A percentile compares a stretch with the other conserved stretches of the same genome.
Conservation (phyloP, 2,113 vertebrate species). For the Tychaedon coryphoeus region DNA sequence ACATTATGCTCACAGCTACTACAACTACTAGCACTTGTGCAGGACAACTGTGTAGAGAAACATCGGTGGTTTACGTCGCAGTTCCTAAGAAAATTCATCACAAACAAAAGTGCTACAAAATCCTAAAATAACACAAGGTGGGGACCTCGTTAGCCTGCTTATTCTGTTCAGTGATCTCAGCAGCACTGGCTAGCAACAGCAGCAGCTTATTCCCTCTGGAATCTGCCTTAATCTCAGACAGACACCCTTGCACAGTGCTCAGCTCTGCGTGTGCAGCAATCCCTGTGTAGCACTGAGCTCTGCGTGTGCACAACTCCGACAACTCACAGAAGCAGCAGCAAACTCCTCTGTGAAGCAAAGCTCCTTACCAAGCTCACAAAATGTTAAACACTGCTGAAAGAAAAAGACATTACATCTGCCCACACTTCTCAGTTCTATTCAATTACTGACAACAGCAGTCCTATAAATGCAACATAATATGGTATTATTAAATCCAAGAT, state of each 20-base stretch:
- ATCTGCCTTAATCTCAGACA: background rate
- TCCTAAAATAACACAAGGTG: background rate
- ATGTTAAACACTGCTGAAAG: conserved; percentile 56
- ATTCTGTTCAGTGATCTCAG: background rate
- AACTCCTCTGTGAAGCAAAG: conserved; percentile 36
- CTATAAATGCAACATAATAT: conserved; percentile 6
- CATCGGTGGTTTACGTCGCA: background rate
- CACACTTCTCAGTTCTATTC: conserved; percentile 26
- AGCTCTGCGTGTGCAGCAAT: background rate
- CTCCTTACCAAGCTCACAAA: conserved; percentile 8
- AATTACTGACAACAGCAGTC: conserved; percentile 19
- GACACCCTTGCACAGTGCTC: background rate
- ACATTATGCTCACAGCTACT: background rate
- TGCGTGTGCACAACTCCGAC: background rate
- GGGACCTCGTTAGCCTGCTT: background rate
- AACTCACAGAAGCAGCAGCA: conserved; percentile 38
- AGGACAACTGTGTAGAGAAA: background rate
- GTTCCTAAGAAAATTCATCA: background rate
- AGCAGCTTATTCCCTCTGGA: background rate
- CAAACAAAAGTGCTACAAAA: background rate
- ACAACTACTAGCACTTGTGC: background rate
- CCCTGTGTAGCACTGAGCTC: background rate
- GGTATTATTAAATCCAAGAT: conserved; percentile 27
- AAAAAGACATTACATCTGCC: conserved; percentile 36
- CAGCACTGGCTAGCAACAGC: background rate